These are phyloP conservation scores for Drosophila mulleri DNA, from an alignment of 2,888 invertebrate species.

Conservation along the genomic window DNA sequence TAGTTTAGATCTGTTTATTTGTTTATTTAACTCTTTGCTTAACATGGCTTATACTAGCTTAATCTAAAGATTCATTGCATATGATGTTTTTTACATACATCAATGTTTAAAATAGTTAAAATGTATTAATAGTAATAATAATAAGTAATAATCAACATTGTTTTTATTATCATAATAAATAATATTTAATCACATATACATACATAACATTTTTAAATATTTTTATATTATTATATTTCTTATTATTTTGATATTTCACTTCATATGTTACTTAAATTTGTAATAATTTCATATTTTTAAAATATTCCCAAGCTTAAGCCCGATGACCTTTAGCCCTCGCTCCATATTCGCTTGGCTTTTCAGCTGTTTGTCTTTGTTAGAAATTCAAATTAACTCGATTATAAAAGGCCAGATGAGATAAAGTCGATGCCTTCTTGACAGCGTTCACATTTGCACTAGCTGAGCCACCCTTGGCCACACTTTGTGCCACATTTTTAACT, in stretches of 20 bases:
- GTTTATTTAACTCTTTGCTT: not conserved
- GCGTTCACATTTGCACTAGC: conserved; percentile 26
- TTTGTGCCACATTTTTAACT: conserved; percentile 75
- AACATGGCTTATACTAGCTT: no score
- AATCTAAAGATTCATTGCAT: not conserved
- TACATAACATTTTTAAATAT: not conserved
- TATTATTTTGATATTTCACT: no score
- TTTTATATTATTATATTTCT: not conserved
- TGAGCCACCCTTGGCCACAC: conserved; percentile 36
- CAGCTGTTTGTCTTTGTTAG: conserved; percentile 24
- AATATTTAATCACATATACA: no score
- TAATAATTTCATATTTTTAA: not conserved
- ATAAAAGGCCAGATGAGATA: conserved; percentile 72
- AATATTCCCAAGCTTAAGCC: not conserved
- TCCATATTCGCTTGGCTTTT: conserved; percentile 12
- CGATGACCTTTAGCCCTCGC: conserved; percentile 22
- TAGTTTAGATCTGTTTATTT: not conserved
- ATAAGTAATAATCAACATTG: no score
- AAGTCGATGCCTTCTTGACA: conserved; percentile 61
- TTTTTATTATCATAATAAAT: no score
- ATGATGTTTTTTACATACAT: no score
- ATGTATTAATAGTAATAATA: no score
- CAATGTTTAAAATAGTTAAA: no score
- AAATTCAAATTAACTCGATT: conserved; percentile 78
- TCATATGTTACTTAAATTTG: not conserved